Evolutionary conservation across 2,113 vertebrate species (phyloP).

Genomic region (Desmodus rotundus): DNA sequence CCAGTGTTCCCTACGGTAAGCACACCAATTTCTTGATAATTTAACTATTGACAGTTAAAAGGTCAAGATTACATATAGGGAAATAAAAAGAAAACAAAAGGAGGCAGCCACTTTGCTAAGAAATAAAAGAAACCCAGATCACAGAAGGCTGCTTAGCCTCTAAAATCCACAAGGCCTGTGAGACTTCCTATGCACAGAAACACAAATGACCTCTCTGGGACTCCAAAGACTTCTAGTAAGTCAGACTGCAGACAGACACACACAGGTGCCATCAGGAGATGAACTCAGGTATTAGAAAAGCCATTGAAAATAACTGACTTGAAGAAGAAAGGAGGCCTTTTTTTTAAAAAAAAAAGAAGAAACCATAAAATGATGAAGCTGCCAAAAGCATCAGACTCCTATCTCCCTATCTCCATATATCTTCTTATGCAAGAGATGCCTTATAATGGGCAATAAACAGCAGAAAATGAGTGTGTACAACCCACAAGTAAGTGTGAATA

Average conservation of each 20-base stretch:
- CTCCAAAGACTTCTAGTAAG: neutral
- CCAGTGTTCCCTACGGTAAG: neutral
- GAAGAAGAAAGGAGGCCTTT: neutral
- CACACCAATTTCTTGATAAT: neutral
- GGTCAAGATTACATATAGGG: neutral
- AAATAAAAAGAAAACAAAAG: conserved; percentile 30
- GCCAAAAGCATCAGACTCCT: neutral
- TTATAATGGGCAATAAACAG: neutral
- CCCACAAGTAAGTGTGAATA: neutral
- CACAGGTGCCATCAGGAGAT: neutral
- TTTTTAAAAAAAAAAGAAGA: neutral
- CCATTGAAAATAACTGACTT: conserved; percentile 37
- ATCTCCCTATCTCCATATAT: neutral
- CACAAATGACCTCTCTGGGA: neutral
- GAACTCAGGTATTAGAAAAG: conserved; percentile 36
- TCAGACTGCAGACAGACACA: neutral
- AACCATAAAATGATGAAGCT: neutral
- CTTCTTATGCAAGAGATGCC: neutral
- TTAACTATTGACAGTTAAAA: neutral
- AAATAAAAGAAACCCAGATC: conserved; percentile 22
- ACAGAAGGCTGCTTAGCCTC: neutral
- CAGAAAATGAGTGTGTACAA: conserved; percentile 16
- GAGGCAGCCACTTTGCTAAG: neutral
- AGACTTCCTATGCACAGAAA: neutral
- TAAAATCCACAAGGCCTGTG: neutral